Conservation (phyloP, 2,888 invertebrate genomes). For the Thereva unica region DNA sequence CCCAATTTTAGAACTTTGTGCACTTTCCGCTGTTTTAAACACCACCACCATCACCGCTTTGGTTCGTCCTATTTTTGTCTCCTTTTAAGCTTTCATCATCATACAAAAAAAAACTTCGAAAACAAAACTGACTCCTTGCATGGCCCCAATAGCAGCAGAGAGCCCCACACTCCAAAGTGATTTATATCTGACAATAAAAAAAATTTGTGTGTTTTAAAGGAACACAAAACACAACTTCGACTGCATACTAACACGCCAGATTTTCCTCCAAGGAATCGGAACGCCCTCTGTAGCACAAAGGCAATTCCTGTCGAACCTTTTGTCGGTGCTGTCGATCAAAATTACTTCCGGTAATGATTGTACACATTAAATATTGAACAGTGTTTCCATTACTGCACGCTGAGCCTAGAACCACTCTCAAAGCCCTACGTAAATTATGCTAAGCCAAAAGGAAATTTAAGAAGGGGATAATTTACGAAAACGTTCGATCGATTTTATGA, state of each 20-base stretch:
- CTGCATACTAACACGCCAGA: conserved; percentile 21
- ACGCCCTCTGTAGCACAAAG: not conserved
- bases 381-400: conserved; percentile 8
- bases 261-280: not conserved
- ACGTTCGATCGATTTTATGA: conserved; percentile 6
- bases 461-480: not conserved
- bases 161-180: conserved; percentile 7
- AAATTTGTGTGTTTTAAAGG: conserved; percentile 7
- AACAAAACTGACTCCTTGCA: conserved; percentile 18
- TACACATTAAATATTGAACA: conserved; percentile 25
- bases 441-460: too few relatives aligned
- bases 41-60: not conserved
- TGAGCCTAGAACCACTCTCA: conserved; percentile 1
- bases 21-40: not conserved
- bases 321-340: conserved; percentile 34
- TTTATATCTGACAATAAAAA: conserved; percentile 23
- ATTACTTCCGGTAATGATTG: conserved; percentile 36
- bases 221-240: conserved; percentile 24
- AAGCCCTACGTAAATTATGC: not conserved
- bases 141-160: not conserved
- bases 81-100: not conserved
- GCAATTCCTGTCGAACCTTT: conserved; percentile 11
- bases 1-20: conserved; percentile 11
- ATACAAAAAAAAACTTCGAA: conserved; percentile 14
- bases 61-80: not conserved